Base-by-base conservation (phyloP, 2,113 vertebrate species). In the Syrmaticus mikado region DNA sequence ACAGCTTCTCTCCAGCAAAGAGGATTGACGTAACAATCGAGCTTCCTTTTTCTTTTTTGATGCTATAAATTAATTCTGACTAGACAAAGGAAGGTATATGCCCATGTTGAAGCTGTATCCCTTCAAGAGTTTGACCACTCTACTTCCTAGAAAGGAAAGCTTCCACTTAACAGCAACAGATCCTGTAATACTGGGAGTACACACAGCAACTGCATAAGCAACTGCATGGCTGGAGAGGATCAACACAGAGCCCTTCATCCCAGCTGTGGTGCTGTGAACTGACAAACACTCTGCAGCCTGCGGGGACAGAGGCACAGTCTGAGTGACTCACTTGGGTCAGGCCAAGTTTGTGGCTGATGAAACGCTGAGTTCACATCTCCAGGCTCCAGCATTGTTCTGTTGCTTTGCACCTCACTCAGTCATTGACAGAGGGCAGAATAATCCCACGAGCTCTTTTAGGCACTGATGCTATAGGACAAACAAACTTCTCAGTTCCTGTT, bases 271-370 rank as follows among this genome's bases (percentile, higher is more conserved):
- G 28, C 45, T 36, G 65, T 13, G 73, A 80, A 38, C 55, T 0
- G 0, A 3, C 36, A 68, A 28, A 60, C 0, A 0, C 48, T 0
- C 1, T 41, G 40, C 5, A 4, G 40, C 50, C 0, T 0, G 24
- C 13, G 0, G 3, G 20, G 32, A 85, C 1, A 0, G 32, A 34
- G 53, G 30, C 16, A 48, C 40, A 0, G 10, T 1, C 15, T 2
- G 25, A 83, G 36, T 14, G 41, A 46, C 34, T 46, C 48, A 36
- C 27, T 20, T 24, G 6, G 55, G 34, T 32, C 61, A 72, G 17
- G 64, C 24, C 65, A 61, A 41, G 53, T n/a, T 71, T 46, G 30
- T 0, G 2, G 43, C 38, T 72, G 78, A 87, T 43, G 40, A 36
- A 28, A n/a, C 1, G 13, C 18, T 32, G 32, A 72, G 36, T 32